Percentiles rank a stretch among this genome's conserved stretches.
Evolutionary conservation across 2,888 invertebrate species (phyloP).

Genomic region (Augochlorella aurata): DNA sequence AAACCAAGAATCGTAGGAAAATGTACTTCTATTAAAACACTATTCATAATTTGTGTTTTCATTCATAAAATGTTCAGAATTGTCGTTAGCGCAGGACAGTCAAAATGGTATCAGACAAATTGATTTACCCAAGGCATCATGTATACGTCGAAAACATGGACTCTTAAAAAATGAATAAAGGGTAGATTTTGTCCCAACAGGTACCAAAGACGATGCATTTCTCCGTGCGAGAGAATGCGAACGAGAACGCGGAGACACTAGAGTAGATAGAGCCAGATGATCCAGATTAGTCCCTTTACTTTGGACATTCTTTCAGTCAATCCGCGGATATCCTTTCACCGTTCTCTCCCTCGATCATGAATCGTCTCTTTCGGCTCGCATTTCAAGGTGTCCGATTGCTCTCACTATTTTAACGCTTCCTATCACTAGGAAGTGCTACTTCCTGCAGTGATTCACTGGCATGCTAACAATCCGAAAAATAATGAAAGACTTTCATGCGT

Average conservation of each 20-base stretch:
- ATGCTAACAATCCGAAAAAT: constrained; percentile 14
- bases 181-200: not conserved
- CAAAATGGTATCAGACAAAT: too few species aligned
- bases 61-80: too few species aligned
- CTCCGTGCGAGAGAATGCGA: constrained; percentile 6
- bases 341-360: constrained; percentile 44
- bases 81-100: too few species aligned
- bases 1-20: too few species aligned
- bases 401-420: constrained; percentile 35
- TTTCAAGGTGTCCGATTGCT: constrained; percentile 41
- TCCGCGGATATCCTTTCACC: constrained; percentile 66
- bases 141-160: too few species aligned
- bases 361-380: constrained; percentile 30
- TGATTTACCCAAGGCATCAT: too few species aligned
- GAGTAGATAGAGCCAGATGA: constrained; percentile 50
- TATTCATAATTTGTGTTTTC: too few species aligned
- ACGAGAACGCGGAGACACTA: not conserved
- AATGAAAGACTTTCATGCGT: not conserved
- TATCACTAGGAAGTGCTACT: constrained; percentile 38
- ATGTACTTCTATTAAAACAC: too few species aligned
- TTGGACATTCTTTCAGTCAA: constrained; percentile 41
- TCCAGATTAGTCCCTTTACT: constrained; percentile 63
- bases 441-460: constrained; percentile 24
- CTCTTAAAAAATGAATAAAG: not conserved
- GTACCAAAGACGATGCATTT: not conserved